A percentile compares a stretch with the other conserved stretches of the same genome.
phyloP scores from a whole-genome alignment of 2,797 vertebrate genomes.

The Glyptemys insculpta region DNA sequence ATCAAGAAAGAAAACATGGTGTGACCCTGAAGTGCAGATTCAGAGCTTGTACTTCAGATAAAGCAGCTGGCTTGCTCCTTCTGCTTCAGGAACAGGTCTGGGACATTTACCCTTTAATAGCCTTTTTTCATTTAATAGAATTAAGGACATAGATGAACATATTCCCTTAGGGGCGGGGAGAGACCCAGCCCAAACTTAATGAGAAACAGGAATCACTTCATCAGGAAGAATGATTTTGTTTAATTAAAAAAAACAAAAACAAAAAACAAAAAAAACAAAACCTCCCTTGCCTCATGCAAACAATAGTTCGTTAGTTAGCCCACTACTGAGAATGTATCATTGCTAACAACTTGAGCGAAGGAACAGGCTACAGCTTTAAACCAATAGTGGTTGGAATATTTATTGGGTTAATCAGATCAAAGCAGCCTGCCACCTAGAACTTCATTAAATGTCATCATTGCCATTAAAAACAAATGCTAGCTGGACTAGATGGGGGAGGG shows the following conservation, averaged over 20 bases:
- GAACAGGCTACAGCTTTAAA: slow-evolving; percentile 42
- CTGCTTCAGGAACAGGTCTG: neutral
- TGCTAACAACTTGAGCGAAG: neutral
- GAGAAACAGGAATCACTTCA: neutral
- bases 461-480: slow-evolving; percentile 67
- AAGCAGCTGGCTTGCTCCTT: neutral
- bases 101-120: slow-evolving; percentile 13
- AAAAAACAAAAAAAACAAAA: neutral
- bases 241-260: neutral
- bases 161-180: rapidly evolving
- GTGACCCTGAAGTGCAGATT: neutral
- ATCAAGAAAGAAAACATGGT: neutral
- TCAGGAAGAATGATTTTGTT: neutral
- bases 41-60: neutral
- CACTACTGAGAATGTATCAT: too few relatives aligned
- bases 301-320: neutral
- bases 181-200: neutral
- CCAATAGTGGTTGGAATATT: slow-evolving; percentile 28
- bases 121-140: neutral
- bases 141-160: neutral
- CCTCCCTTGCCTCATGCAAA: neutral
- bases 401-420: slow-evolving; percentile 63
- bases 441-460: slow-evolving; percentile 65
- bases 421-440: neutral
- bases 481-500: slow-evolving; percentile 14